These are phyloP conservation scores for Camponotus vicinus DNA, from an alignment of 1,140 invertebrate species.

Conservation along the genomic window DNA sequence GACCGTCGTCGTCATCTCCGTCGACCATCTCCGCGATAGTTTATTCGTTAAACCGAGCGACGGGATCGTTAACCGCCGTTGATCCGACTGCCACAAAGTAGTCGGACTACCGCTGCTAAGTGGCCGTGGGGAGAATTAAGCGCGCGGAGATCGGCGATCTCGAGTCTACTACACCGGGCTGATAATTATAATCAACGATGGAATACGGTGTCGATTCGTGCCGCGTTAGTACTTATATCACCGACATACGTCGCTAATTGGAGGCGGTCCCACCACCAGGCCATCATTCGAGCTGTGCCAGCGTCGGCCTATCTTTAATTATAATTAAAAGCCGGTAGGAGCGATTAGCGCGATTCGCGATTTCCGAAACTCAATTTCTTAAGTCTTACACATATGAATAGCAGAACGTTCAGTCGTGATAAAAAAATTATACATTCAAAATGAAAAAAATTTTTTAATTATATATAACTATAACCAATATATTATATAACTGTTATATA, in stretches of 20 bases:
- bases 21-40: slow-evolving; percentile 34
- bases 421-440: background rate
- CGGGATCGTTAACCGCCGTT: slow-evolving; percentile 35
- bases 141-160: slow-evolving; percentile 25
- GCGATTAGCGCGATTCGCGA: slow-evolving; percentile 35
- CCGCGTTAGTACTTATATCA: slow-evolving; percentile 58
- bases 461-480: background rate
- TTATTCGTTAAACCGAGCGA: slow-evolving; percentile 56
- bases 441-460: background rate
- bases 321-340: slow-evolving; percentile 53
- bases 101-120: slow-evolving; percentile 22
- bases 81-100: slow-evolving; percentile 44
- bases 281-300: background rate
- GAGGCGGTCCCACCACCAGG: slow-evolving; percentile 25
- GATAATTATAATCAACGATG: slow-evolving; percentile 62
- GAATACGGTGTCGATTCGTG: slow-evolving; percentile 59
- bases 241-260: slow-evolving; percentile 60
- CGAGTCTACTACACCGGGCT: slow-evolving; percentile 14
- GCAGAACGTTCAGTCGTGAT: background rate
- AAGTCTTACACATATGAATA: background rate
- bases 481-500: too few species aligned
- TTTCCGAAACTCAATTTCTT: background rate
- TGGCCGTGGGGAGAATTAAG: slow-evolving; percentile 32
- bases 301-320: slow-evolving; percentile 31
- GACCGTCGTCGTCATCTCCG: slow-evolving; percentile 15